These are phyloP conservation scores for Octonoba sinensis DNA, from an alignment of 2,888 invertebrate species.

Conservation along the genomic window DNA sequence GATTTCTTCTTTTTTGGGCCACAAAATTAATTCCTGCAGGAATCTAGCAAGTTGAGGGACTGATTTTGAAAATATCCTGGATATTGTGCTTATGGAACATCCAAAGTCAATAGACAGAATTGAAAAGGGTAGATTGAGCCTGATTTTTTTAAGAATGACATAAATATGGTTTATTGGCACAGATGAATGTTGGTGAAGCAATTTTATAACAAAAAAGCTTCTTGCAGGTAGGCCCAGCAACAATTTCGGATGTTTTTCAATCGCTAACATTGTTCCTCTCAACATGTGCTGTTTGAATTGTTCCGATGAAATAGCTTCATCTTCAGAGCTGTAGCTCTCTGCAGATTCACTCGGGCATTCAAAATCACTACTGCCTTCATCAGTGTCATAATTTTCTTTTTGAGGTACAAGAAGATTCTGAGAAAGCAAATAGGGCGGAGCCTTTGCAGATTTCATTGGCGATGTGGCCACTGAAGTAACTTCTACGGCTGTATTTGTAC, in stretches of 20 bases:
- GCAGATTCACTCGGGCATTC: not conserved
- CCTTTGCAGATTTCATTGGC: slow-evolving; percentile 16
- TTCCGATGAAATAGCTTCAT: too few species aligned
- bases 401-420: not conserved
- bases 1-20: not conserved
- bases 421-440: not conserved
- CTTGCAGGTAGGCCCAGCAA: slow-evolving; percentile 12
- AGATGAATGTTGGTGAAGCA: not conserved
- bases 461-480: slow-evolving; percentile 1
- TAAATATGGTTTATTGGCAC: not conserved
- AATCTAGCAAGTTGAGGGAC: not conserved
- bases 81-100: not conserved
- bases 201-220: slow-evolving; percentile 10
- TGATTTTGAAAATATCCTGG: not conserved
- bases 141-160: not conserved
- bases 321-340: slow-evolving; percentile 10
- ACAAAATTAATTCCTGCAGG: not conserved
- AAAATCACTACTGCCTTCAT: too few species aligned
- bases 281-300: too few species aligned
- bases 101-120: not conserved
- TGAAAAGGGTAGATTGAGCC: not conserved
- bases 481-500: slow-evolving; percentile 1
- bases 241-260: slow-evolving; percentile 19
- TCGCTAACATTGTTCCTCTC: not conserved
- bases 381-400: too few species aligned